Conservation (phyloP, 2,797 vertebrate genomes). For the Tachyglossus aculeatus region DNA sequence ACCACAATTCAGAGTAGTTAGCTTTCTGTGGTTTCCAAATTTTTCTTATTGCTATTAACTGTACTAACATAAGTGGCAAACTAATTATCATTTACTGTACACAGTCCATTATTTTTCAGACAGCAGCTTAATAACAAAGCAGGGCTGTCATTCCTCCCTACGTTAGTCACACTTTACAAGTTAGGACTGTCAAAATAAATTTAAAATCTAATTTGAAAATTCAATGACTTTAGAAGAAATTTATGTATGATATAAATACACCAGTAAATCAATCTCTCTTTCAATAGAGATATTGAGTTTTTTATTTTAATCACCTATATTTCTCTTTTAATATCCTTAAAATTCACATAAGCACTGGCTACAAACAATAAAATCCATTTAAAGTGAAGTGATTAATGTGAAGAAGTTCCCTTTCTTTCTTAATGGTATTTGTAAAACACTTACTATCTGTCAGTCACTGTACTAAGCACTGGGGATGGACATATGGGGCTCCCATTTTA, state of each 20-base stretch:
- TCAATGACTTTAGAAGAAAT: slow-evolving; percentile 42
- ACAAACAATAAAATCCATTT: too few relatives aligned
- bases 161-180: slow-evolving; percentile 65
- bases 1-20: slow-evolving; percentile 45
- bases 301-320: background rate
- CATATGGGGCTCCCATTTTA: too few relatives aligned
- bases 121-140: slow-evolving; percentile 71
- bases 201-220: slow-evolving; percentile 72
- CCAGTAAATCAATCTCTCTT: slow-evolving; percentile 48
- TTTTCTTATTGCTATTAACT: slow-evolving; percentile 60
- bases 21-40: slow-evolving; percentile 55
- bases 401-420: too few relatives aligned
- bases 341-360: too few relatives aligned
- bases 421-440: too few relatives aligned
- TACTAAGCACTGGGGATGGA: too few relatives aligned
- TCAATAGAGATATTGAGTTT: too few relatives aligned
- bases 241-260: slow-evolving; percentile 60
- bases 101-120: slow-evolving; percentile 71
- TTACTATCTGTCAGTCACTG: too few relatives aligned
- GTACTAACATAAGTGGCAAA: slow-evolving; percentile 69
- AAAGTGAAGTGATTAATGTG: too few relatives aligned
- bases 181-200: slow-evolving; percentile 73
- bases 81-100: slow-evolving; percentile 71
- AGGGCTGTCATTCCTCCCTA: slow-evolving; percentile 67
- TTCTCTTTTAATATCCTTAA: background rate